Base-by-base conservation (phyloP, 2,797 vertebrate genomes). In the Heliangelus exortis region DNA sequence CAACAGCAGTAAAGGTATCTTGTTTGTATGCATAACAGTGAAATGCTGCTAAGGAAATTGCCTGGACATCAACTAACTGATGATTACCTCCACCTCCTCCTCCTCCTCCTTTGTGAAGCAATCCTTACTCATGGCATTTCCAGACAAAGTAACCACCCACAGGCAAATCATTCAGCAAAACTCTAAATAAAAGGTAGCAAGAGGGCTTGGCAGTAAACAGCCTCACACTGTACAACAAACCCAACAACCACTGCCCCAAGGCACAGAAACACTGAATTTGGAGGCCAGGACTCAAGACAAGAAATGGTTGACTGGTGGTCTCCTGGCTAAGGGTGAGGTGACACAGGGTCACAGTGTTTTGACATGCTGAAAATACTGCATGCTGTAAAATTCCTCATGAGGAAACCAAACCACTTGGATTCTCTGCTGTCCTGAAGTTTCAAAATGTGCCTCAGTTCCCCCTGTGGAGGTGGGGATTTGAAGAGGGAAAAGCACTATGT, bases 81-180 rank as follows among this genome's bases (percentile, higher is more conserved):
- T 63, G 41, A 90, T 33, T 71, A 36, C 10, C 31, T 36, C 34
- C 34, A 36, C 10, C 31, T 36, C 34, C 34, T 54, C 58, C 26
- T 61, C 39, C 79, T 73, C 48, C 53, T 54, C 39, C 28, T 29
- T 34, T 47, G 3, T 59, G 63, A 90, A 55, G 47, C n/a, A 72
- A 71, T 57, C 8, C 0, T 87, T 87, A 92, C 41, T 91, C 85
- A 77, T 6, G 7, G 4, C 57, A 34, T 36, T 92, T 92, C 61
- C 84, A 89, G 72, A 57, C 78, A 67, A 62, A 92, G 25, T n/a
- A 36, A 65, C 43, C 48, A 73, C 48, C 48, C 33, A n/a, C 9
- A 18, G 71, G 43, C 59, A 90, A 84, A 89, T 25, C 55, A 68
- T 34, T 84, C 77, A 90, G 51, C 25, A 86, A 69, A 88, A 69